Base-by-base conservation (phyloP, 2,797 vertebrate genomes). In the Acrossocheilus fasciatus region DNA sequence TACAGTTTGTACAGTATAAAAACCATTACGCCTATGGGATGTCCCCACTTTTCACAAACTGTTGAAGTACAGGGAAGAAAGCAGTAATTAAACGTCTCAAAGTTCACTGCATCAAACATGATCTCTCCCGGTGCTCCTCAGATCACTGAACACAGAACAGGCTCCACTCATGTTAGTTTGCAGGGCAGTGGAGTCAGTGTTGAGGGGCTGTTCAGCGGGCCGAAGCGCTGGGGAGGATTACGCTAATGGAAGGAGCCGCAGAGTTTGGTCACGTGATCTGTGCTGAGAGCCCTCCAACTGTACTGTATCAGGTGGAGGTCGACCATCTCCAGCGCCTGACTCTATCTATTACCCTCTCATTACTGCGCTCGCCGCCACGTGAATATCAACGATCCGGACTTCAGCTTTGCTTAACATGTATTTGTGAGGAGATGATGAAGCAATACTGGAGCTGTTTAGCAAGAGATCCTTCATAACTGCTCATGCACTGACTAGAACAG, bases 321-420 rank as follows among this genome's bases (percentile, higher is more conserved):
- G 23, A 68, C 34, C 34, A 77, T 84, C 62, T 84, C 45, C 73
- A 77, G 34, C 10, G 36, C 45, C 57, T 34, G 54, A 75, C 54
- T 77, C 73, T 26, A 30, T 84, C 62, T 68, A 77, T 84, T 66
- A 84, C 34, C 43, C 62, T 84, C 83, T 84, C 62, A 84, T 84
- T 84, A 84, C 45, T 68, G 73, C 36, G 3, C 47, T 41, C 45
- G 20, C 34, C 9, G 11, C 30, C 45, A 84, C 0, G 6, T 41
- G 62, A 76, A 68, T 77, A 69, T 77, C 73, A 84, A 77, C 62
- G 2, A 41, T 72, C 34, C 15, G 0, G 54, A 83, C 81, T 74
- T 73, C 26, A 17, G 43, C 34, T 66, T 26, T 76, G 82, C 59
- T 66, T 52, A 69, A 52, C 6, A 20, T 26, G 34, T 14, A n/a